Base-by-base conservation (phyloP, 2,113 vertebrate species). In the Varanus komodoensis region DNA sequence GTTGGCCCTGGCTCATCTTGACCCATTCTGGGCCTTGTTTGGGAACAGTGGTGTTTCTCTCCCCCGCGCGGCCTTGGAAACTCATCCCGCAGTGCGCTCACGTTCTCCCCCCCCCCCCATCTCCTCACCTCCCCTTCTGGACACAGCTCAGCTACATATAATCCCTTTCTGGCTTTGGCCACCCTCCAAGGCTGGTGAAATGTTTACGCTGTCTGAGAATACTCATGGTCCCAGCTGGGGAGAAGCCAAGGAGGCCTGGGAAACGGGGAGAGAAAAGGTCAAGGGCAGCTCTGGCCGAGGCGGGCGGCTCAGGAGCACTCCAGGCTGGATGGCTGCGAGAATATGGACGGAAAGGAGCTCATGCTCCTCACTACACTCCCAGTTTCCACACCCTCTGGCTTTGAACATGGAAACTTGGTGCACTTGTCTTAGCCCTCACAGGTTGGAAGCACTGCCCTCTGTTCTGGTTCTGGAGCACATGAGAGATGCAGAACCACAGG, bases 131-230 rank as follows among this genome's bases (percentile, higher is more conserved):
- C 71, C 67, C 79, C 61, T 57, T 74, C 79, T 38, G 79, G 79
- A 38, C 12, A 29, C 25, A 73, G 32, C 19, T 54, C 14, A 34
- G 29, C 77, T 81, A 88, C 81, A 88, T 88, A 88, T 88, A 88
- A 82, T 89, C 79, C 44, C n/a, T 44, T 32, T 88, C 32, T 27
- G n/a, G n/a, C 12, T 25, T n/a, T 89, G 87, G 79, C 68, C 29
- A 1, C 23, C 6, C 79, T 89, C 67, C 87, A 82, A 19, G 79
- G 68, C 44, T 82, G 67, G 48, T 44, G 68, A 82, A 89, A 82
- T 82, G 87, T 89, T 89, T 73, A 71, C 48, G 50, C 79, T 44
- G 79, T 82, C 79, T 89, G 87, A 80, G 67, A 89, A 89, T 89
- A 89, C 23, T 19, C 79, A 15, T 73, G 78, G 64, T 71, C 87